Conservation (phyloP, 2,113 vertebrate genomes). For the Dicaeum eximium region DNA sequence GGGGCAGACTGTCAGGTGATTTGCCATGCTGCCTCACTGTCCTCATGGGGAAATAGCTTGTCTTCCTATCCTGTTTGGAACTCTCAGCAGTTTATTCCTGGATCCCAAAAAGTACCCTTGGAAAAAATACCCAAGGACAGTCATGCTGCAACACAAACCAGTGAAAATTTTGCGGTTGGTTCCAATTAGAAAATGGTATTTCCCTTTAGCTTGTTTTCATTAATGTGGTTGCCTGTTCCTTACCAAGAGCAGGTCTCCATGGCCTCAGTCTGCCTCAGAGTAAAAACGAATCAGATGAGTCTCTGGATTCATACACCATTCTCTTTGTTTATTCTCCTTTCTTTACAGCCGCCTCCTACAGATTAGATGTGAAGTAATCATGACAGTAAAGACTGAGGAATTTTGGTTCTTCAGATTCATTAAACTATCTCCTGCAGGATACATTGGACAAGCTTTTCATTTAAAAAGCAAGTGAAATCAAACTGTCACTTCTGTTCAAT, state of each 20-base stretch:
- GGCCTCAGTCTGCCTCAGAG: background rate
- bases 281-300: background rate
- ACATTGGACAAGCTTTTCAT: background rate
- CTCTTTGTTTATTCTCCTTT: background rate
- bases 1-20: accelerated
- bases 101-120: background rate
- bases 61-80: background rate
- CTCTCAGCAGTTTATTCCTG: background rate
- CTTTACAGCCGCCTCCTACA: background rate
- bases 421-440: background rate
- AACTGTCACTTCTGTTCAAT: background rate
- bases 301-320: background rate
- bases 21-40: background rate
- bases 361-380: background rate
- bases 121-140: background rate
- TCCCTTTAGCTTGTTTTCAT: background rate
- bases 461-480: background rate
- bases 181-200: accelerated
- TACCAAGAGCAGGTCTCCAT: background rate
- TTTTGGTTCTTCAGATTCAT: background rate
- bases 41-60: background rate
- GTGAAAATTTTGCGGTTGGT: background rate
- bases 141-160: background rate
- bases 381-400: background rate
- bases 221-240: background rate